Evolutionary conservation across 2,113 vertebrate genomes (phyloP).

Genomic region (Sula dactylatra): DNA sequence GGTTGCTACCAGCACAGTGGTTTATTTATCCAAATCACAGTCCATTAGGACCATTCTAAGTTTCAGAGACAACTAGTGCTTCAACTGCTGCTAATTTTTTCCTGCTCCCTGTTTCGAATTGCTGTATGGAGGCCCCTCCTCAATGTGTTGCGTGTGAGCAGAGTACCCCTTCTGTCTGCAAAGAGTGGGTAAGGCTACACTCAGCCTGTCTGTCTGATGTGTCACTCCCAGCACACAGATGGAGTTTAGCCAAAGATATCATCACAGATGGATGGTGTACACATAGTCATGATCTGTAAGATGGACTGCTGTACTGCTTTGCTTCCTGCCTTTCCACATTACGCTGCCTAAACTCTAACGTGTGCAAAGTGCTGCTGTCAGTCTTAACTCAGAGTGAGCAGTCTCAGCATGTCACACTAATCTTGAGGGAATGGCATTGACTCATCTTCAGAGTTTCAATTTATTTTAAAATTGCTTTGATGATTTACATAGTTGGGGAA

Average conservation of each 20-base stretch:
- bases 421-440: background rate
- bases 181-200: background rate
- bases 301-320: background rate
- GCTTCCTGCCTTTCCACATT: background rate
- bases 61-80: background rate
- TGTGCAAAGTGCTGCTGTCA: background rate
- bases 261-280: background rate
- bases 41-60: background rate
- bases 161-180: background rate
- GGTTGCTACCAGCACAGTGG: background rate
- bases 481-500: background rate
- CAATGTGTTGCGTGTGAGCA: background rate
- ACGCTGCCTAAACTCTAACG: background rate
- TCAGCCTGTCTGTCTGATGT: background rate
- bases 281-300: background rate
- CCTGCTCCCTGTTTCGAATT: background rate
- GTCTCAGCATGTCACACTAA: background rate
- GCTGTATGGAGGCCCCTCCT: background rate
- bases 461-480: conserved; percentile 63
- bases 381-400: background rate
- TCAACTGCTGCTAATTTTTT: background rate
- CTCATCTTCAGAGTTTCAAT: conserved; percentile 51
- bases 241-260: background rate
- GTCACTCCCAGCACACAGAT: background rate
- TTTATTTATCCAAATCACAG: background rate